These are phyloP conservation scores for Gymnodraco acuticeps DNA, from an alignment of 2,797 vertebrate species.

Conservation along the genomic window DNA sequence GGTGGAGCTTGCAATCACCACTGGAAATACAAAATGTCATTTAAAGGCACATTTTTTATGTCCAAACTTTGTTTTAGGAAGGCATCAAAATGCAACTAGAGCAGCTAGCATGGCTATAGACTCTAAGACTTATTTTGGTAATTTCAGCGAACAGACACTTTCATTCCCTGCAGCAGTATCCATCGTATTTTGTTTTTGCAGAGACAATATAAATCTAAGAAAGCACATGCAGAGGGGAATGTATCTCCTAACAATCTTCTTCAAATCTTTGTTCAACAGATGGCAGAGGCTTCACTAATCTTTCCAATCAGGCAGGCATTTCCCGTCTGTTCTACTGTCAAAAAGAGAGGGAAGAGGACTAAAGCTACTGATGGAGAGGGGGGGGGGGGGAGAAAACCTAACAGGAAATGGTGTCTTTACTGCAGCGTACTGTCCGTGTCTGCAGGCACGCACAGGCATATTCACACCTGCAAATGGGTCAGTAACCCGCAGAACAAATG, in stretches of 20 bases:
- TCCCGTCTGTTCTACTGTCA: slow-evolving; percentile 59
- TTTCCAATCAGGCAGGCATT: slow-evolving; percentile 70
- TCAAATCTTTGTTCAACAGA: slow-evolving; percentile 56
- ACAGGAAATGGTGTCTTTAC: slow-evolving; percentile 31
- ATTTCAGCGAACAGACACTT: neutral
- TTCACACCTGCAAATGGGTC: slow-evolving; percentile 73
- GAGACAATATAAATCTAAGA: slow-evolving; percentile 22
- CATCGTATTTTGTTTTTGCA: neutral
- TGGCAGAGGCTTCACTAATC: slow-evolving; percentile 69
- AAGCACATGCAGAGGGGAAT: neutral
- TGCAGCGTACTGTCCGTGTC: slow-evolving; percentile 37
- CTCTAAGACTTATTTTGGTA: neutral
- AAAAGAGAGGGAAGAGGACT: slow-evolving; percentile 19
- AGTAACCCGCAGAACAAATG: slow-evolving; percentile 53
- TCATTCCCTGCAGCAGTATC: slow-evolving; percentile 3
- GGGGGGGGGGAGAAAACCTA: slow-evolving; percentile 1
- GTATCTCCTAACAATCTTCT: slow-evolving; percentile 38
- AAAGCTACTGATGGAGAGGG: slow-evolving; percentile 23
- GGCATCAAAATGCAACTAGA: neutral
- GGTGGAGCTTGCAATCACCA: no score
- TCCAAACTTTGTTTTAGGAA: neutral
- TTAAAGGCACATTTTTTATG: neutral
- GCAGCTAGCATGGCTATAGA: neutral
- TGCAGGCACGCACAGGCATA: slow-evolving; percentile 56
- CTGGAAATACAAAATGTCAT: no score